Percentiles rank a stretch among this genome's conserved stretches.
phyloP scores from a whole-genome alignment of 2,888 invertebrate genomes.

The Dicyrtoma fusca region DNA sequence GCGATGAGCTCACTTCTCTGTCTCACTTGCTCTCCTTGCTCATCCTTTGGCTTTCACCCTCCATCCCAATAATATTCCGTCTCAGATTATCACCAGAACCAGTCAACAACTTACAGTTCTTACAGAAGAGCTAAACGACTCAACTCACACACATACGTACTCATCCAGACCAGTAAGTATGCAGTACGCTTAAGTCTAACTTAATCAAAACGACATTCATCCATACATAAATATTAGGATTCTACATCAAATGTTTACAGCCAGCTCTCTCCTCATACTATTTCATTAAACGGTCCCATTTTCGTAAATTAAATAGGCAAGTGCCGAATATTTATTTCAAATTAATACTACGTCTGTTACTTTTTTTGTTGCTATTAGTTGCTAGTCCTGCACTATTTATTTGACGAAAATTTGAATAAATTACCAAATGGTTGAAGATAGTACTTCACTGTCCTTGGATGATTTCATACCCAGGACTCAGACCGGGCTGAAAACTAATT shows the following conservation, averaged over 20 bases:
- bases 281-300: too few species aligned
- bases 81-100: constrained; percentile 20
- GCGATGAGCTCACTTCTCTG: neutral
- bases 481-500: neutral
- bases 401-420: neutral
- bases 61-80: constrained; percentile 5
- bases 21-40: constrained; percentile 2
- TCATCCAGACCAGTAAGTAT: too few species aligned
- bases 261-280: neutral
- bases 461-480: too few species aligned
- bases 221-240: too few species aligned
- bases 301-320: neutral
- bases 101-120: constrained; percentile 1
- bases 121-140: too few species aligned
- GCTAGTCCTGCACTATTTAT: neutral
- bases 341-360: too few species aligned
- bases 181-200: too few species aligned
- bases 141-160: neutral
- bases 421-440: constrained; percentile 1
- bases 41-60: neutral
- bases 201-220: too few species aligned
- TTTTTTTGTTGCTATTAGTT: neutral
- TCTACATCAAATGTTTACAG: neutral
- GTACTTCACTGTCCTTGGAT: neutral
- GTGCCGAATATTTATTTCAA: neutral